phyloP scores from a whole-genome alignment of 2,888 invertebrate genomes.

The Perdita meconis region DNA sequence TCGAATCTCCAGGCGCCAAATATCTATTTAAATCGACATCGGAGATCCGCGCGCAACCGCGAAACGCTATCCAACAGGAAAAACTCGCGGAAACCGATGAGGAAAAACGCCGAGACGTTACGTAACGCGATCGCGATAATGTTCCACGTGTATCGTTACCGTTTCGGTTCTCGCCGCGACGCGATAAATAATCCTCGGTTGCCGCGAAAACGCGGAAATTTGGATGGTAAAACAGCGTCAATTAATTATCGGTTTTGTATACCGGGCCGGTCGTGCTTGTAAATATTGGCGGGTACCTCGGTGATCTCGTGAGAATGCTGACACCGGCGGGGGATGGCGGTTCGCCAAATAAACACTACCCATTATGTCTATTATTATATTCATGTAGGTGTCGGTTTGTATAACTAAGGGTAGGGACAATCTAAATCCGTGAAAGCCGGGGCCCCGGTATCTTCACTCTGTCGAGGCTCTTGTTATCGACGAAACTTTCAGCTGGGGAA shows the following conservation, averaged over 20 bases:
- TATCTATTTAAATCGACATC: too few relatives aligned
- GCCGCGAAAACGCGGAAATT: slow-evolving; percentile 52
- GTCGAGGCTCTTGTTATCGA: slow-evolving; percentile 31
- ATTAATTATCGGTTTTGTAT: slow-evolving; percentile 62
- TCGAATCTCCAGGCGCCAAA: too few relatives aligned
- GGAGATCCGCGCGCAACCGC: too few relatives aligned
- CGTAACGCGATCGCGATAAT: slow-evolving; percentile 17
- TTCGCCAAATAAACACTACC: slow-evolving; percentile 64
- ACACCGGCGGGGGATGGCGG: slow-evolving; percentile 53
- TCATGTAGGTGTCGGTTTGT: slow-evolving; percentile 63
- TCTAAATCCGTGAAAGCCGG: slow-evolving; percentile 49
- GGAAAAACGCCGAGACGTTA: slow-evolving; percentile 18
- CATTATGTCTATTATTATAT: slow-evolving; percentile 65
- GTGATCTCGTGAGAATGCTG: slow-evolving; percentile 45
- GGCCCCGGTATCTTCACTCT: slow-evolving; percentile 9
- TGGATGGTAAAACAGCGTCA: slow-evolving; percentile 43
- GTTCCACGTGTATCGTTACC: slow-evolving; percentile 2
- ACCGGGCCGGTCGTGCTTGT: slow-evolving; percentile 44
- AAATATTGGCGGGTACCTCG: slow-evolving; percentile 55
- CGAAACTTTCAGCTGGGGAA: background rate
- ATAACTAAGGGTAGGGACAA: slow-evolving; percentile 55
- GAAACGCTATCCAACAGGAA: background rate
- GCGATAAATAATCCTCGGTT: slow-evolving; percentile 39
- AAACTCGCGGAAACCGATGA: background rate
- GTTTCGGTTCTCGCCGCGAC: slow-evolving; percentile 16